Conservation (phyloP, 2,888 invertebrate species). For the Erebia palarica region DNA sequence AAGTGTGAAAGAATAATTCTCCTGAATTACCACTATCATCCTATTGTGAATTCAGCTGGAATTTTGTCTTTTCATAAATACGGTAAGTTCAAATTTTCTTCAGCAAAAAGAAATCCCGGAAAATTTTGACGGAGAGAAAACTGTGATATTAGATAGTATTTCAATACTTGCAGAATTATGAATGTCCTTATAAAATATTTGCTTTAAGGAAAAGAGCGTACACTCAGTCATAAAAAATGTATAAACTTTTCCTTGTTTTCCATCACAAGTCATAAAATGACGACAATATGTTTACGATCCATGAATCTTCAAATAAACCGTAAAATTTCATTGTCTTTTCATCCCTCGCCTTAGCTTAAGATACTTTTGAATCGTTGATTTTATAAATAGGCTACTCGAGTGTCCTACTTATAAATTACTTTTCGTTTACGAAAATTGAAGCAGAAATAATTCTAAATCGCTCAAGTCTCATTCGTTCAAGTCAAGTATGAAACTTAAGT, state of each 20-base stretch:
- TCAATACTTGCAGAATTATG: slow-evolving; percentile 39
- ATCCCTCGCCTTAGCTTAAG: slow-evolving; percentile 39
- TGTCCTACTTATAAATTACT: slow-evolving; percentile 14
- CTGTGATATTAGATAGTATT: not conserved
- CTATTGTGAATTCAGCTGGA: not conserved
- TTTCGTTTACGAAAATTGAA: slow-evolving; percentile 11
- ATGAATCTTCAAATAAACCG: slow-evolving; percentile 69
- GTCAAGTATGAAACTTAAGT: slow-evolving; percentile 1
- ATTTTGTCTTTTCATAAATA: no score
- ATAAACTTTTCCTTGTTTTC: slow-evolving; percentile 53
- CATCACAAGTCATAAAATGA: slow-evolving; percentile 60
- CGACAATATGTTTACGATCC: slow-evolving; percentile 65
- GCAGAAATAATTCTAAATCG: not conserved
- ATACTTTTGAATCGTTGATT: slow-evolving; percentile 31
- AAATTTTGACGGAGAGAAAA: not conserved
- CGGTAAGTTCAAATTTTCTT: no score
- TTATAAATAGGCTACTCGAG: slow-evolving; percentile 26
- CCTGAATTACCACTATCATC: not conserved
- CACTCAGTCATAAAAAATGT: slow-evolving; percentile 47
- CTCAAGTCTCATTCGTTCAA: slow-evolving; percentile 3
- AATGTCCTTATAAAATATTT: slow-evolving; percentile 44
- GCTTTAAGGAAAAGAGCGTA: slow-evolving; percentile 37
- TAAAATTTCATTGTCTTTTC: slow-evolving; percentile 62
- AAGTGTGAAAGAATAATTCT: slow-evolving; percentile 2
- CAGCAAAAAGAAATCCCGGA: not conserved